Evolutionary conservation across 2,797 vertebrate species (phyloP).

Genomic region (Vespertilio murinus): DNA sequence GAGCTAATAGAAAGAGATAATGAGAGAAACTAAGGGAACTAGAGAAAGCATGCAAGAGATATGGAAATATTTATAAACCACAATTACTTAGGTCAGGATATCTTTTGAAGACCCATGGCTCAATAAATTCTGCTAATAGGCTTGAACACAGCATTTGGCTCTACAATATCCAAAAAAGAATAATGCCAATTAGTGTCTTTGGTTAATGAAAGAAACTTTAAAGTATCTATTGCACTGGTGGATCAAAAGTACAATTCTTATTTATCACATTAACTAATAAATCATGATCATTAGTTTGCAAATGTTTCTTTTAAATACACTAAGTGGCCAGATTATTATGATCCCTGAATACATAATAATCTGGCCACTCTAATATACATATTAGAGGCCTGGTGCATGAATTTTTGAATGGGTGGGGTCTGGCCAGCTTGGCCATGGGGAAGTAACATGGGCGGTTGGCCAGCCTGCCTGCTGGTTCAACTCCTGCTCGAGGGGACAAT

Average conservation of each 20-base stretch:
- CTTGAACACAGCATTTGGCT: not conserved
- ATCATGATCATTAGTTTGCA: not conserved
- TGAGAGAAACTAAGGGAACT: not conserved
- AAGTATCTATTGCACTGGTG: not conserved
- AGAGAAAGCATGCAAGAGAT: not conserved
- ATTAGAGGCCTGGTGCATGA: too few relatives aligned
- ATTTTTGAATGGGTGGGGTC: too few relatives aligned
- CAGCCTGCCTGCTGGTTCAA: too few relatives aligned
- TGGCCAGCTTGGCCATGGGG: too few relatives aligned
- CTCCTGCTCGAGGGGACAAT: too few relatives aligned
- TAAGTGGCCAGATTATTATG: too few relatives aligned
- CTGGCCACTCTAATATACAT: too few relatives aligned
- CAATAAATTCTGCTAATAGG: not conserved
- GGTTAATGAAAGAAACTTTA: not conserved
- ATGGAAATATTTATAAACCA: not conserved
- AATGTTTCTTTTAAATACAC: not conserved
- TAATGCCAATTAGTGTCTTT: not conserved
- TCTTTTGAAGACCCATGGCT: not conserved
- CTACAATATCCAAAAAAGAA: not conserved
- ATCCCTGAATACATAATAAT: too few relatives aligned
- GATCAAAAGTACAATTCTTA: not conserved
- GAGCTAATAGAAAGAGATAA: not conserved
- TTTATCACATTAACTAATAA: not conserved
- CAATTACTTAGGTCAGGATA: not conserved
- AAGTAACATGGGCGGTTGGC: too few relatives aligned